Percentiles rank a stretch among this genome's conserved stretches.
Evolutionary conservation across 2,113 vertebrate species (phyloP).

Genomic region (Oreochromis aureus): DNA sequence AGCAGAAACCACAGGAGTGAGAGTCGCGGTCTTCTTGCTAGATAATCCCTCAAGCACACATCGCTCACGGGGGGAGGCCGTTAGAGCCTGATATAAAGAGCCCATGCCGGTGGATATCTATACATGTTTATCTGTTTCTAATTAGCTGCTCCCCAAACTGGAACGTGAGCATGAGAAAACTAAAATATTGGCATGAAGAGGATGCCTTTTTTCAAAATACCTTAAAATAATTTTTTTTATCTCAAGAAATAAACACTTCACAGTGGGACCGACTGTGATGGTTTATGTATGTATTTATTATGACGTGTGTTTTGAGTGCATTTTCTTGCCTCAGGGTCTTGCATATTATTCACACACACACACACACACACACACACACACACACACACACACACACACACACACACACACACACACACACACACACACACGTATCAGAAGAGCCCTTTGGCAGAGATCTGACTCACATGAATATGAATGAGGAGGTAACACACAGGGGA

Average conservation of each 20-base stretch:
- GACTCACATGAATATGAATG: conserved; percentile 73
- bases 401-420: neutral
- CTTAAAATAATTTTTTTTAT: neutral
- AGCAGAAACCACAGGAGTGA: conserved; percentile 55
- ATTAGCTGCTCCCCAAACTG: conserved; percentile 58
- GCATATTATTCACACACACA: neutral
- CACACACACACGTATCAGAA: neutral
- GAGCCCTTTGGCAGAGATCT: conserved; percentile 40
- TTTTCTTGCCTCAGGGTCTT: conserved; percentile 1
- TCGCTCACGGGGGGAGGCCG: neutral
- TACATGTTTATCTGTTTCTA: conserved; percentile 73
- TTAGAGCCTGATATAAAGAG: conserved; percentile 33
- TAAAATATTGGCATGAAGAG: neutral
- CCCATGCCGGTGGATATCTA: conserved; percentile 66
- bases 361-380: neutral
- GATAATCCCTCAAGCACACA: conserved; percentile 57
- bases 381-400: neutral
- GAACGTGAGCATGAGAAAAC: neutral
- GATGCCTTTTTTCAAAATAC: neutral
- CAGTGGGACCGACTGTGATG: neutral
- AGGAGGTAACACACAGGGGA: conserved; percentile 43
- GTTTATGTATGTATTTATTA: neutral
- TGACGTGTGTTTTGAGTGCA: conserved; percentile 6
- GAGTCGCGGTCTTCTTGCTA: conserved; percentile 27
- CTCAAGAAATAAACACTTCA: neutral